A percentile compares a stretch with the other conserved stretches of the same genome.
Evolutionary conservation across 2,113 vertebrate genomes (phyloP).

Genomic region (Lamprologus sp.): DNA sequence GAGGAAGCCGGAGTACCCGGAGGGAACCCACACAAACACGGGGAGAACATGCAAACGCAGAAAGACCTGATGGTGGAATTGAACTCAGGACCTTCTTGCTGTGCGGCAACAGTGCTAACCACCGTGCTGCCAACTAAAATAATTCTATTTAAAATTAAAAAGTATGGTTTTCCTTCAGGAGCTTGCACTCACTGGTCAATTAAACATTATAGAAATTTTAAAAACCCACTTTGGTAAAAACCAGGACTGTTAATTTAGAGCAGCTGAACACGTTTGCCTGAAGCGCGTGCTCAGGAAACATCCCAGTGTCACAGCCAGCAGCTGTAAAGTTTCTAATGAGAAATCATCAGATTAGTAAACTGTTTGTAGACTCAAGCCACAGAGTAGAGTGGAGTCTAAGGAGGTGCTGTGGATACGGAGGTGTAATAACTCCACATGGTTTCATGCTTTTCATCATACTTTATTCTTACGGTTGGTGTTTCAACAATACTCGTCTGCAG

Average conservation of each 20-base stretch:
- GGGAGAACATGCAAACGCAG: too few species aligned
- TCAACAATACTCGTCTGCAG: not conserved
- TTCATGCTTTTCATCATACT: not conserved
- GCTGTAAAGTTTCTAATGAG: not conserved
- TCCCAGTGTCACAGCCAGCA: not conserved
- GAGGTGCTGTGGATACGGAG: fast-evolving
- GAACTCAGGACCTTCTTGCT: fast-evolving
- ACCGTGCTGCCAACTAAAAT: not conserved
- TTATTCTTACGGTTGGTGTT: not conserved
- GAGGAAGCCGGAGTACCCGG: too few species aligned
- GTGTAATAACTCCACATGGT: fast-evolving
- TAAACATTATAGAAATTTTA: not conserved
- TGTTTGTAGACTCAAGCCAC: not conserved
- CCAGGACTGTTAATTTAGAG: not conserved
- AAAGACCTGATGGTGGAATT: too few species aligned
- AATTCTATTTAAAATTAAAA: not conserved
- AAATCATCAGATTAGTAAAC: fast-evolving
- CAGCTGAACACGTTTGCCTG: not conserved
- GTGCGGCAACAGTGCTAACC: too few species aligned
- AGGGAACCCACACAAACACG: fast-evolving
- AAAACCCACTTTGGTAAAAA: not conserved
- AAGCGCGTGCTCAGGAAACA: not conserved
- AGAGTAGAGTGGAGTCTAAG: not conserved
- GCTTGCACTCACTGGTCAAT: not conserved
- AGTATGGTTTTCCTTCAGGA: fast-evolving